Evolutionary conservation across 2,113 vertebrate species (phyloP).

Genomic region (Corynorhinus townsendii): DNA sequence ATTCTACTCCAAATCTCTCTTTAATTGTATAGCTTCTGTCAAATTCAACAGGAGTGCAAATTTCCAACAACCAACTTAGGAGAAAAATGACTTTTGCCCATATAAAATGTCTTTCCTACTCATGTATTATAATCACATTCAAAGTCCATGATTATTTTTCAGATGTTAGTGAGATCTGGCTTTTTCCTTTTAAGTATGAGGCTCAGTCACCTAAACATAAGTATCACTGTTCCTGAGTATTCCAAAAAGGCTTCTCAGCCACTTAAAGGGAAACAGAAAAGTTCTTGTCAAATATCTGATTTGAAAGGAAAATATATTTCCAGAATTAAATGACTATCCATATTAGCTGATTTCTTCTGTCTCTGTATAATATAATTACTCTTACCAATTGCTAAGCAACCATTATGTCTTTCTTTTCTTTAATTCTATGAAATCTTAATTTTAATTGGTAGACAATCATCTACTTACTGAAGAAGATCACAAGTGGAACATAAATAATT

Average conservation of each 20-base stretch:
- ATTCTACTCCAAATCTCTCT: background rate
- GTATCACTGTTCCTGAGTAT: background rate
- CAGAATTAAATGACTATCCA: background rate
- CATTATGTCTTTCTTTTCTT: background rate
- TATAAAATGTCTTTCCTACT: background rate
- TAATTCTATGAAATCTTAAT: background rate
- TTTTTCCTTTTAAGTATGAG: background rate
- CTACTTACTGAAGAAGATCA: background rate
- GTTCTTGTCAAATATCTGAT: background rate
- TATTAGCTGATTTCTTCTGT: background rate
- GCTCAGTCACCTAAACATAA: background rate
- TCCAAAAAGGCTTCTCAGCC: background rate
- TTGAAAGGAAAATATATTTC: background rate
- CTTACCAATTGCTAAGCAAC: background rate
- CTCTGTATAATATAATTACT: conserved; percentile 3
- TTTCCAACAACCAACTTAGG: background rate
- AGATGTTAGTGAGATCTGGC: background rate
- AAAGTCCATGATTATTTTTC: background rate
- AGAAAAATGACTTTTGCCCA: background rate
- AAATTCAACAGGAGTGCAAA: background rate
- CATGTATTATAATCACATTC: background rate
- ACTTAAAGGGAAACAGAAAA: background rate
- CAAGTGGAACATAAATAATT: background rate
- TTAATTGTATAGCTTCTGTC: background rate
- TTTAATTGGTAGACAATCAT: background rate